Evolutionary conservation across 2,888 invertebrate species (phyloP).

Genomic region (Caprella mutica): DNA sequence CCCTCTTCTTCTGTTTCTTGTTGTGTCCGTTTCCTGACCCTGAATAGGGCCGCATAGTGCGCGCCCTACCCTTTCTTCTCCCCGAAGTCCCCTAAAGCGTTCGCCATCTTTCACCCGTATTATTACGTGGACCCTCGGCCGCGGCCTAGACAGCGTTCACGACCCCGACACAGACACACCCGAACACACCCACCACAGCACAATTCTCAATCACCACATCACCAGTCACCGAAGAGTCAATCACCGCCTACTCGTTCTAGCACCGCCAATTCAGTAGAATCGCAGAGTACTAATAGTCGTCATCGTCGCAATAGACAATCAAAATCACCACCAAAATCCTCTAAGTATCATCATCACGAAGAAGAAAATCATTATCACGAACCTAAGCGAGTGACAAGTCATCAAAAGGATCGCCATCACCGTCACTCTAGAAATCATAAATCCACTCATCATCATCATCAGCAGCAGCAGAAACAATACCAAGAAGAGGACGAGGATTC

Average conservation of each 20-base stretch:
- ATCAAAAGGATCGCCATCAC: conserved; percentile 2
- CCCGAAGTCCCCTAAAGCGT: conserved; percentile 9
- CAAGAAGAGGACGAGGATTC: conserved; percentile 9
- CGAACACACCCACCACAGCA: conserved; percentile 12
- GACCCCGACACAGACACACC: conserved; percentile 13
- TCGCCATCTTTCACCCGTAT: conserved; percentile 18
- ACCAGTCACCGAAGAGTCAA: background rate
- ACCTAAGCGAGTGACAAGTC: conserved; percentile 1
- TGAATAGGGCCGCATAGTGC: conserved; percentile 1
- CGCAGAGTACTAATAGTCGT: background rate
- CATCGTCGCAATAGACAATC: conserved; percentile 7
- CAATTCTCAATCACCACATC: conserved; percentile 6
- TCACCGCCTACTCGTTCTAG: conserved; percentile 9
- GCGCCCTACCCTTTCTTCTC: conserved; percentile 10
- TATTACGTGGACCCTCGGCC: conserved; percentile 18
- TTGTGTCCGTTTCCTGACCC: conserved; percentile 1
- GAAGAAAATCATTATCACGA: conserved; percentile 10
- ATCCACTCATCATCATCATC: no score
- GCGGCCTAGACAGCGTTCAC: conserved; percentile 16
- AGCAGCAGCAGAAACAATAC: background rate
- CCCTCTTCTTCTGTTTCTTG: conserved; percentile 2
- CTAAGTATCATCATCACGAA: background rate
- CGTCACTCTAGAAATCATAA: background rate
- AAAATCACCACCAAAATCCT: background rate
- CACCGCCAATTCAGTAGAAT: conserved; percentile 9